Evolutionary conservation across 2,113 vertebrate species (phyloP).

Genomic region (Hypomesus transpacificus): DNA sequence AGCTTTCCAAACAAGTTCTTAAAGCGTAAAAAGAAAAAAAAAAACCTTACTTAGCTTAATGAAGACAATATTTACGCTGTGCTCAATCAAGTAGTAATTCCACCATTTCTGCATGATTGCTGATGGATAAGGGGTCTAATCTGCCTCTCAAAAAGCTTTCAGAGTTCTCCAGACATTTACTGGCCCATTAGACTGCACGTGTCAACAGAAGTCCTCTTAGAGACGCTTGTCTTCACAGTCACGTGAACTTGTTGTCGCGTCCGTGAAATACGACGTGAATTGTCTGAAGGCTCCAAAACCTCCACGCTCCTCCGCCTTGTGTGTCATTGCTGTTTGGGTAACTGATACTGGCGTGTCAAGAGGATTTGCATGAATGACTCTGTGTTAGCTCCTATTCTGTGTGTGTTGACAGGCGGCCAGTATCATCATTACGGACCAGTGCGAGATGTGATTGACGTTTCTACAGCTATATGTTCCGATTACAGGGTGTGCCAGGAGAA

Average conservation of each 20-base stretch:
- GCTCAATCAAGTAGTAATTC: neutral
- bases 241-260: neutral
- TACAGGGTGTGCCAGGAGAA: too few relatives aligned
- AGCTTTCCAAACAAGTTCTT: neutral
- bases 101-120: neutral
- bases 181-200: neutral
- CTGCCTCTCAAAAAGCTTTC: neutral
- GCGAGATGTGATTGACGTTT: neutral
- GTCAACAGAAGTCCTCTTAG: neutral
- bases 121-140: slow-evolving; percentile 2
- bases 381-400: neutral
- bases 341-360: neutral
- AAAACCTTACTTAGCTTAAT: neutral
- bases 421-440: neutral
- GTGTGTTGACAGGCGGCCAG: neutral
- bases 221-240: neutral
- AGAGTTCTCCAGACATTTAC: neutral
- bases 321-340: neutral
- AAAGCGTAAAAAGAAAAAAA: neutral
- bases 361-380: neutral
- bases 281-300: neutral
- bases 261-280: too few relatives aligned
- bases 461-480: neutral
- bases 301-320: neutral
- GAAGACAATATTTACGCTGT: neutral